These are phyloP conservation scores for Andrena minutula DNA, from an alignment of 2,888 invertebrate genomes.

Conservation along the genomic window DNA sequence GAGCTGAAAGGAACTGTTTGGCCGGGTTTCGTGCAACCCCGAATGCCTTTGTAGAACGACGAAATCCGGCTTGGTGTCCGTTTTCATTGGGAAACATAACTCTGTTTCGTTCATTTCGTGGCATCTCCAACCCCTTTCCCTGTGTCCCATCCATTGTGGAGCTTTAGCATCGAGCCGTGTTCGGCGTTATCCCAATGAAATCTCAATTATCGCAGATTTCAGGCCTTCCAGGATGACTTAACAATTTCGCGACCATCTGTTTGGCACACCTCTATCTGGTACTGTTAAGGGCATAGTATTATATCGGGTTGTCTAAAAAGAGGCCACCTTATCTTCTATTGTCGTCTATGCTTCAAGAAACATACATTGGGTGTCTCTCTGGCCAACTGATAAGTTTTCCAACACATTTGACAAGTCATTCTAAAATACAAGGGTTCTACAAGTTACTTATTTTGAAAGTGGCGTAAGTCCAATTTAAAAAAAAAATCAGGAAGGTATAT, in stretches of 20 bases:
- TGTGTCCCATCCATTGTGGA: neutral
- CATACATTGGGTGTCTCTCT: neutral
- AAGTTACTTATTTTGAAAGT: too few species aligned
- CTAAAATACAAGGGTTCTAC: too few species aligned
- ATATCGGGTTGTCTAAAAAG: neutral
- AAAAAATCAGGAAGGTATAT: too few species aligned
- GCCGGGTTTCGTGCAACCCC: slow-evolving; percentile 23
- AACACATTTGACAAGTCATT: neutral
- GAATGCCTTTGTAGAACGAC: slow-evolving; percentile 40
- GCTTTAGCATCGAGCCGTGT: neutral
- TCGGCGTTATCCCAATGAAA: neutral
- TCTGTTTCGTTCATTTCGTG: slow-evolving; percentile 37
- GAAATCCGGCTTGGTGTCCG: slow-evolving; percentile 37
- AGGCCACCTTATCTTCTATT: neutral
- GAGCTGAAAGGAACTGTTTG: slow-evolving; percentile 70
- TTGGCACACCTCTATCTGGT: neutral
- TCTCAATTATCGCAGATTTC: slow-evolving; percentile 14
- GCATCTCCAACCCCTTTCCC: neutral
- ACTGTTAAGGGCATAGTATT: neutral
- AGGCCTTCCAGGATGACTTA: neutral
- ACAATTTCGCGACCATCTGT: neutral
- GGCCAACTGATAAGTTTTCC: neutral
- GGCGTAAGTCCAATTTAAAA: too few species aligned
- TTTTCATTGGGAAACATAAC: slow-evolving; percentile 49
- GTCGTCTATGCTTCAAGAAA: neutral